Evolutionary conservation across 2,888 invertebrate genomes (phyloP).

Genomic region (Lucinisca nassula): DNA sequence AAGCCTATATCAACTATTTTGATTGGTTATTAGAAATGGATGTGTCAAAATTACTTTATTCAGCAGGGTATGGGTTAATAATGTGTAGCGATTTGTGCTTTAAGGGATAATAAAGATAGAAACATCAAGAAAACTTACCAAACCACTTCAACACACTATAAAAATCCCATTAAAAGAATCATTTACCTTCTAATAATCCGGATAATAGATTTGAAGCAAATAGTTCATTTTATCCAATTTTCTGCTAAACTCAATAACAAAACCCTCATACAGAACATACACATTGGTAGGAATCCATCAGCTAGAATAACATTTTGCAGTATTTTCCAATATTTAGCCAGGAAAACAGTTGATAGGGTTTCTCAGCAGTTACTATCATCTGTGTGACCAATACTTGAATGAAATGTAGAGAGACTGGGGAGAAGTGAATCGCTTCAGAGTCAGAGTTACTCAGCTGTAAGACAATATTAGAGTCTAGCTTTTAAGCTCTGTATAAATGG

Average conservation of each 20-base stretch:
- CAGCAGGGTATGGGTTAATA: too few relatives aligned
- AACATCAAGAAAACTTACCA: too few relatives aligned
- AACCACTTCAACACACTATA: neutral
- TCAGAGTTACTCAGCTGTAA: neutral
- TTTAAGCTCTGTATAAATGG: too few relatives aligned
- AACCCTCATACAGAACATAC: neutral
- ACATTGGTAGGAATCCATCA: neutral
- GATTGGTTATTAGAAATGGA: too few relatives aligned
- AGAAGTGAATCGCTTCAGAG: neutral
- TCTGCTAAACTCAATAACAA: neutral
- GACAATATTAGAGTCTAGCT: neutral
- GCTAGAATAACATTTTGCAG: constrained; percentile 7
- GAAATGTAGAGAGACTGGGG: neutral
- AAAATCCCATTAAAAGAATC: neutral
- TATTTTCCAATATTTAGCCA: constrained; percentile 9
- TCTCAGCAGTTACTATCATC: neutral
- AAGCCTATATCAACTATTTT: too few relatives aligned
- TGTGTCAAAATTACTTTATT: too few relatives aligned
- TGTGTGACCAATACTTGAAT: constrained; percentile 17
- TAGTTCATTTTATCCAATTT: neutral
- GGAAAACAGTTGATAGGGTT: neutral
- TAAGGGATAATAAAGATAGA: too few relatives aligned
- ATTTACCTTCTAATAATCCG: neutral
- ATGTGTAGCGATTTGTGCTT: too few relatives aligned
- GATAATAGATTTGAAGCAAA: neutral